phyloP scores from a whole-genome alignment of 2,113 vertebrate genomes.

The Donacobius atricapilla region DNA sequence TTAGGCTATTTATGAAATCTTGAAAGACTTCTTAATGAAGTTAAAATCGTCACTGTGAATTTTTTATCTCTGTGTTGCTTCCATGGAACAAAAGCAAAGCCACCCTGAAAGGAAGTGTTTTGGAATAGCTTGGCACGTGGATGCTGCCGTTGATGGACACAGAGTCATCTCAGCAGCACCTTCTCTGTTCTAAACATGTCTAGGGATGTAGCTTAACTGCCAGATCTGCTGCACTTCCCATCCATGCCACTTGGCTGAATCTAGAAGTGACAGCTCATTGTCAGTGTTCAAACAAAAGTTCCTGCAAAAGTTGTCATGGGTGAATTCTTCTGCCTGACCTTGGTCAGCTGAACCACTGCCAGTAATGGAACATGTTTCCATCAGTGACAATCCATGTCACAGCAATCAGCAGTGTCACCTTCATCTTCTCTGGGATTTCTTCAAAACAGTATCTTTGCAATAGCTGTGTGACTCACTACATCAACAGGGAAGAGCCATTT shows the following conservation, averaged over 20 bases:
- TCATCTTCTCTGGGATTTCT: not conserved
- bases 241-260: not conserved
- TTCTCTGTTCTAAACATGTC: not conserved
- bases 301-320: not conserved
- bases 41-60: not conserved
- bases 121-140: not conserved
- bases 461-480: not conserved
- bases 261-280: not conserved
- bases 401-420: not conserved
- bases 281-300: not conserved
- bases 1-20: not conserved
- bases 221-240: not conserved
- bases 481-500: not conserved
- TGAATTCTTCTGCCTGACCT: not conserved
- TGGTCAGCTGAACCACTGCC: not conserved
- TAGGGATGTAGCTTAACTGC: not conserved
- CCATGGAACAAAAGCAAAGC: not conserved
- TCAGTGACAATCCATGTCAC: accelerated
- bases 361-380: accelerated
- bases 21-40: not conserved
- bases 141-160: not conserved
- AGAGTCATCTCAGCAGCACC: accelerated
- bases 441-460: not conserved
- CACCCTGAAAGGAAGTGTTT: not conserved
- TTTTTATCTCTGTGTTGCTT: not conserved